Percentiles rank a stretch among this genome's conserved stretches.
phyloP scores from a whole-genome alignment of 2,888 invertebrate genomes.

The Diadromus collaris region DNA sequence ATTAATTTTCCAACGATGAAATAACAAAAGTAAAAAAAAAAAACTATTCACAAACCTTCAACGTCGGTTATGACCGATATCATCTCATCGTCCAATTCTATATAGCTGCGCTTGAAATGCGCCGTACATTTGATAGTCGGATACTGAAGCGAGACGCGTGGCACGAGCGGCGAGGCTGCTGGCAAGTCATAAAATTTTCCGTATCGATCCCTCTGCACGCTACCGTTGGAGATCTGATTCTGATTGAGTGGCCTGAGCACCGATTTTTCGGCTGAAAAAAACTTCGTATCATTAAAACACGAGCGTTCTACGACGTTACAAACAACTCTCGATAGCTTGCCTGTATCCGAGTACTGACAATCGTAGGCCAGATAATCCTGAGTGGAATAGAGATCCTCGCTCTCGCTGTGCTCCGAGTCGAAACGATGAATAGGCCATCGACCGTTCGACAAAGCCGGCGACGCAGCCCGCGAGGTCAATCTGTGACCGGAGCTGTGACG shows the following conservation, averaged over 20 bases:
- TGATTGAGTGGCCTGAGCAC: conserved; percentile 78
- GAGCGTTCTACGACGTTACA: not conserved
- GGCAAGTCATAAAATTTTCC: conserved; percentile 68
- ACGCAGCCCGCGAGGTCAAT: conserved; percentile 72
- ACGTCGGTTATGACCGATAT: conserved; percentile 88
- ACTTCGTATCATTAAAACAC: not conserved
- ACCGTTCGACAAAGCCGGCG: conserved; percentile 74
- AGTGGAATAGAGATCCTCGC: conserved; percentile 75
- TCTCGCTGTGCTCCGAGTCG: conserved; percentile 77
- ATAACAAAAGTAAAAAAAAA: not conserved
- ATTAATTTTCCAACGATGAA: not conserved
- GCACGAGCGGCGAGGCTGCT: conserved; percentile 74
- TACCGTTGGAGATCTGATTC: conserved; percentile 76
- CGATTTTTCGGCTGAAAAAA: conserved; percentile 75
- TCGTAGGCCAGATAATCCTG: conserved; percentile 76
- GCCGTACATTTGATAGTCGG: conserved; percentile 83
- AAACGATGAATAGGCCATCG: conserved; percentile 70
- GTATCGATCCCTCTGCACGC: conserved; percentile 71
- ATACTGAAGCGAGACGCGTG: conserved; percentile 76
- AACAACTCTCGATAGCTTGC: conserved; percentile 59
- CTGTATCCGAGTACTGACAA: conserved; percentile 69
- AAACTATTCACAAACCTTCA: conserved; percentile 81
- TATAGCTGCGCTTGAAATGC: conserved; percentile 85
- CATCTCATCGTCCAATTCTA: conserved; percentile 87
- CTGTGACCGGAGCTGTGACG: conserved; percentile 67